These are phyloP conservation scores for Caenorhabditis afra DNA, from an alignment of 2,888 invertebrate species.

Conservation along the genomic window DNA sequence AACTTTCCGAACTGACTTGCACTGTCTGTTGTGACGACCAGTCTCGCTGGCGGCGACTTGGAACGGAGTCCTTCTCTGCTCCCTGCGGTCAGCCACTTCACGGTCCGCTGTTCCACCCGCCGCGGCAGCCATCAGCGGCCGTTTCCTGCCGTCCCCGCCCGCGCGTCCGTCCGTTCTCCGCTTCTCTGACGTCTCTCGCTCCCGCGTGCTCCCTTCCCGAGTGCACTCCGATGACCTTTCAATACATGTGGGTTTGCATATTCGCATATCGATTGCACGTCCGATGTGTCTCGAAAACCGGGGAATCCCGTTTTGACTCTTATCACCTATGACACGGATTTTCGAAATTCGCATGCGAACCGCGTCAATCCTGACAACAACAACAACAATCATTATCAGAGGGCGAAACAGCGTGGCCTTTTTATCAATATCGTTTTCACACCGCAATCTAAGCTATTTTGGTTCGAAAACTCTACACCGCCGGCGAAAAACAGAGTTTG, in stretches of 20 bases:
- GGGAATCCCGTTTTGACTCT: not conserved
- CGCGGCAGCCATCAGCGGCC: not conserved
- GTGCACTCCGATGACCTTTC: slow-evolving; percentile 45
- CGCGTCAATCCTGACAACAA: not conserved
- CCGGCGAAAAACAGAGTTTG: slow-evolving; percentile 46
- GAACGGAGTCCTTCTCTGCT: not conserved
- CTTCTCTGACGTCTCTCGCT: slow-evolving; percentile 19
- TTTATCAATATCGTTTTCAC: slow-evolving; percentile 20
- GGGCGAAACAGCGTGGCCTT: not conserved
- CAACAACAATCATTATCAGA: slow-evolving; percentile 2
- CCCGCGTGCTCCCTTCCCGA: slow-evolving; percentile 9
- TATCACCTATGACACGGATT: not conserved
- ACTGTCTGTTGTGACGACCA: not conserved
- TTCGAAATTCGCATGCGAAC: slow-evolving; percentile 3
- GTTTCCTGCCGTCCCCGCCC: slow-evolving; percentile 4
- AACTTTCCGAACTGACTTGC: not conserved
- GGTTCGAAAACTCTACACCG: slow-evolving; percentile 20
- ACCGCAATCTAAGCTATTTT: slow-evolving; percentile 30
- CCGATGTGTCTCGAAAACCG: not conserved
- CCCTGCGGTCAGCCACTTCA: not conserved
- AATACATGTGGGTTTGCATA: slow-evolving; percentile 33
- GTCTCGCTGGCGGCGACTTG: not conserved
- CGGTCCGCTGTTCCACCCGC: not conserved
- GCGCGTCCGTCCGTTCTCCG: not conserved
- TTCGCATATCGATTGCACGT: slow-evolving; percentile 25